phyloP scores from a whole-genome alignment of 1,140 invertebrate genomes.

The Drosophila athabasca region DNA sequence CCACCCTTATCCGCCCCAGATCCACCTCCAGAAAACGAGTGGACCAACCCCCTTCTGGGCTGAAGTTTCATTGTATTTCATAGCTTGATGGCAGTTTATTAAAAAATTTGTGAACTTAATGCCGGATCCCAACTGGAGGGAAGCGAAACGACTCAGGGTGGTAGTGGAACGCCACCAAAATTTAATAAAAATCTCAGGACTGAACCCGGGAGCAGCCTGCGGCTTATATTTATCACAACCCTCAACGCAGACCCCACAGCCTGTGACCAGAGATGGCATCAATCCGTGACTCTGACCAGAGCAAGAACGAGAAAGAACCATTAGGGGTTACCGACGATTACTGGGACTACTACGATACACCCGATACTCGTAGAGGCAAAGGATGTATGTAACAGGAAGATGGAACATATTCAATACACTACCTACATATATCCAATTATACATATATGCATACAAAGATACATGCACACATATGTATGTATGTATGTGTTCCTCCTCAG shows the following conservation, averaged over 20 bases:
- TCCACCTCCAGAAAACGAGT: slow-evolving; percentile 15
- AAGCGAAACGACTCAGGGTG: neutral
- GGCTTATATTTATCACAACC: slow-evolving; percentile 59
- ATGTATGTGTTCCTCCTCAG: too few relatives aligned
- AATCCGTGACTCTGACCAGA: too few relatives aligned
- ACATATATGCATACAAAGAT: too few relatives aligned
- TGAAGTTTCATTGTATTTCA: slow-evolving; percentile 59
- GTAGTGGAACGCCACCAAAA: slow-evolving; percentile 32
- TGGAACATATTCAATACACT: too few relatives aligned
- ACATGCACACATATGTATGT: too few relatives aligned
- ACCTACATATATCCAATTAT: too few relatives aligned
- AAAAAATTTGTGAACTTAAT: slow-evolving; percentile 75
- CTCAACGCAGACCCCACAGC: slow-evolving; percentile 30
- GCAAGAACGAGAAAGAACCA: too few relatives aligned
- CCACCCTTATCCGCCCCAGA: neutral
- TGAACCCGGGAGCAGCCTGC: slow-evolving; percentile 8
- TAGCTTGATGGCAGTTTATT: slow-evolving; percentile 73
- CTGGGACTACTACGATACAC: too few relatives aligned
- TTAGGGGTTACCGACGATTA: too few relatives aligned
- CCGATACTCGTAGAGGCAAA: too few relatives aligned
- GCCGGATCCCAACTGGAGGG: slow-evolving; percentile 25
- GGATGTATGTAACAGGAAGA: too few relatives aligned
- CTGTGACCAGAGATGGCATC: slow-evolving; percentile 21
- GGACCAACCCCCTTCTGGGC: slow-evolving; percentile 18
- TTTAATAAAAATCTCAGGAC: slow-evolving; percentile 72